Percentiles rank a stretch among this genome's conserved stretches.
Evolutionary conservation across 2,113 vertebrate species (phyloP).

Genomic region (Platanista minor): DNA sequence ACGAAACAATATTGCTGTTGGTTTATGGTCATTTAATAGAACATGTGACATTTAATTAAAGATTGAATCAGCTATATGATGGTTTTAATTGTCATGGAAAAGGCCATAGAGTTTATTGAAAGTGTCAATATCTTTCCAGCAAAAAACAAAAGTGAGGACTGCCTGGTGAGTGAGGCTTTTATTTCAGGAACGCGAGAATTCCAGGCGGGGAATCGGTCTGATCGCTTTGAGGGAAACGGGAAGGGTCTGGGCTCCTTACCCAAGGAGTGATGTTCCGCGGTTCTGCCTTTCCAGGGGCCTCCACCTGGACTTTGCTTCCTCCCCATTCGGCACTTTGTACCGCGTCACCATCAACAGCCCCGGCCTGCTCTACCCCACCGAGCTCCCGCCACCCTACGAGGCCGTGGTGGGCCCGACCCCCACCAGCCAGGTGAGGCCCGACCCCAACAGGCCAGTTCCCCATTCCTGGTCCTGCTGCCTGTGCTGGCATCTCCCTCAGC

Average conservation of each 20-base stretch:
- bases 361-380: conserved; percentile 90
- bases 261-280: neutral
- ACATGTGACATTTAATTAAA: neutral
- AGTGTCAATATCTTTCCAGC: neutral
- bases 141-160: neutral
- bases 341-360: conserved; percentile 95
- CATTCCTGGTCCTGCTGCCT: accelerated
- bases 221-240: neutral
- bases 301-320: conserved; percentile 91
- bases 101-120: neutral
- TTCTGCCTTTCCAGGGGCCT: conserved; percentile 84
- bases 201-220: accelerated
- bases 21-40: neutral
- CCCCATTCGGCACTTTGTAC: conserved; percentile 91
- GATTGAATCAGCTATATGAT: neutral
- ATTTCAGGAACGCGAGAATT: neutral
- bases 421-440: conserved; percentile 86
- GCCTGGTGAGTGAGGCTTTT: neutral
- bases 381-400: conserved; percentile 96
- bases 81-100: neutral
- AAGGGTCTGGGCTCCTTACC: neutral
- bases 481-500: accelerated
- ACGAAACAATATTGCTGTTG: neutral
- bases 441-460: neutral
- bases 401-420: conserved; percentile 89